Conservation (phyloP, 2,888 invertebrate species). For the Geophilus truncorum region DNA sequence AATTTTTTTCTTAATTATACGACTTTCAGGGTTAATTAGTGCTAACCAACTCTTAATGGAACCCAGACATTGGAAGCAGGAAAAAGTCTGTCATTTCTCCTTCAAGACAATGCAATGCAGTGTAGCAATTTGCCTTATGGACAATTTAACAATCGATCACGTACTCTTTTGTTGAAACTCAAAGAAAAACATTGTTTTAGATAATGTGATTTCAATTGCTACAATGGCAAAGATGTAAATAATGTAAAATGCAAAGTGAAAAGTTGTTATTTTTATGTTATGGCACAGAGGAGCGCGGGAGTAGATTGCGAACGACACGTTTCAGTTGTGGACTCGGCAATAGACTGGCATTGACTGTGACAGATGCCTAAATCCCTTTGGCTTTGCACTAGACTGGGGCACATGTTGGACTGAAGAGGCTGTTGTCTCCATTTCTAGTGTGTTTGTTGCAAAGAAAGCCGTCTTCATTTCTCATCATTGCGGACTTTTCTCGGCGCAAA, state of each 20-base stretch:
- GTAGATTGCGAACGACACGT: not conserved
- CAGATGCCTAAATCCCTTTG: slow-evolving; percentile 9
- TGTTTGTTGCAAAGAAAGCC: not conserved
- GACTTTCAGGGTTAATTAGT: no score
- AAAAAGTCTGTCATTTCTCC: no score
- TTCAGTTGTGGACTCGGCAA: not conserved
- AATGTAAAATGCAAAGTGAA: not conserved
- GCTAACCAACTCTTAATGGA: no score
- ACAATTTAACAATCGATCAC: no score
- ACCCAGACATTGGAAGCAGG: no score
- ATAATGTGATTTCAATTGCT: not conserved
- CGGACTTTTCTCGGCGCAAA: not conserved
- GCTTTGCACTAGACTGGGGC: slow-evolving; percentile 16
- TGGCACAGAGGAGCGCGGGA: not conserved
- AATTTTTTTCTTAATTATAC: no score
- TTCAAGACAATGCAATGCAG: no score
- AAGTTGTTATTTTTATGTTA: not conserved
- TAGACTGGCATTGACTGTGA: not conserved
- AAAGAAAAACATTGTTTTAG: no score
- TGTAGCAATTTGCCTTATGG: no score
- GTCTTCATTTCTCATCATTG: slow-evolving; percentile 16
- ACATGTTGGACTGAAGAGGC: slow-evolving; percentile 18
- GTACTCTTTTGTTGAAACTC: no score
- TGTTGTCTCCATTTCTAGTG: slow-evolving; percentile 6
- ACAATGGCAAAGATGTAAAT: not conserved